Conservation (phyloP, 2,113 vertebrate species). For the Verasper variegatus region DNA sequence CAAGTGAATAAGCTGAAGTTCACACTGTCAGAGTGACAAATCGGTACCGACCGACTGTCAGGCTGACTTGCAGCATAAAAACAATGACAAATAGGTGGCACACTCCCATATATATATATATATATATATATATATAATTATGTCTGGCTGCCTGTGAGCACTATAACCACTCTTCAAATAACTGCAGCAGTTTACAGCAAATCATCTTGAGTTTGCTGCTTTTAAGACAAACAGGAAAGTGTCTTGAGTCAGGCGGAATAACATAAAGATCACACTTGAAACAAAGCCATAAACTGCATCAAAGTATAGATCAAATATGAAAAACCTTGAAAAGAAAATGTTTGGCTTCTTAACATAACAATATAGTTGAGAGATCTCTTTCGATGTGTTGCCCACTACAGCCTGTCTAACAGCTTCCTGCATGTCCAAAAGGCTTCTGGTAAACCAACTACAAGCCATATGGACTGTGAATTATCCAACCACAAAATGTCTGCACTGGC, state of each 20-base stretch:
- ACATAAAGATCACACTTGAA: background rate
- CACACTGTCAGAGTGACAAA: constrained; percentile 38
- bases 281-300: background rate
- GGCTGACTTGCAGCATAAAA: constrained; percentile 32
- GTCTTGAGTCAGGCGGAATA: background rate
- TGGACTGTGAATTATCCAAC: constrained; percentile 55
- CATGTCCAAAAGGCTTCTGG: constrained; percentile 42
- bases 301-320: background rate
- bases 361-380: constrained; percentile 19
- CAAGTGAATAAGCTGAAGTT: background rate
- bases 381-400: constrained; percentile 40
- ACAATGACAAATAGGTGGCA: constrained; percentile 46
- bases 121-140: constrained; percentile 11
- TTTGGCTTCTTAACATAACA: constrained; percentile 2
- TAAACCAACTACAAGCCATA: constrained; percentile 57
- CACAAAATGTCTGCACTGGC: constrained; percentile 56
- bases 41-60: constrained; percentile 31
- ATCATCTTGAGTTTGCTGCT: constrained; percentile 24
- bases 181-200: constrained; percentile 36
- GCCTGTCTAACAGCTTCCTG: constrained; percentile 24
- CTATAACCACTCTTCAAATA: constrained; percentile 17
- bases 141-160: constrained; percentile 32
- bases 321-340: background rate
- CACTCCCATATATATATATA: background rate
- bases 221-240: constrained; percentile 23